Base-by-base conservation (phyloP, 1,140 invertebrate genomes). In the Fopius arisanus region DNA sequence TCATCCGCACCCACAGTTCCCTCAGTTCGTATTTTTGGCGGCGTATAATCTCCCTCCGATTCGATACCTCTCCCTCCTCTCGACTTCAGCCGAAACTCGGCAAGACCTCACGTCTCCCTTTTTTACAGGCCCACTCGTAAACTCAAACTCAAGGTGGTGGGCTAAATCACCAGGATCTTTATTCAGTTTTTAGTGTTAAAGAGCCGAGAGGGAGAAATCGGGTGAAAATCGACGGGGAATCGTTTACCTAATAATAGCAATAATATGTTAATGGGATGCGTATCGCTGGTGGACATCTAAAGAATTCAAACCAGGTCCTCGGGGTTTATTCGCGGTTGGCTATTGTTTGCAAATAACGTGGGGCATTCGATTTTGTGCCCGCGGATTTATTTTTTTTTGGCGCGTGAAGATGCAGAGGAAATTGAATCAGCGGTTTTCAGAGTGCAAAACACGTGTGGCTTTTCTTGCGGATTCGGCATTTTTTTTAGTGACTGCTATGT, bases 171-270 rank as follows among this genome's bases (percentile, higher is more conserved):
- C 12, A 10, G 37, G 7, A 33, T 28, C 2, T 67, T 40, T 67
- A 67, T 67, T 40, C 31, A 59, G 23, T 43, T 67, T 67, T 67
- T 67, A 67, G 21, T 23, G 41, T 66, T 66, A 66, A 66, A 66
- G 29, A 43, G 54, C 10, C 23, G 54, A 59, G 10, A 59, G 23
- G 54, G 1, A 51, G 43, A 21, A 51, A 51, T 51, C 43, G 43
- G 43, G 1, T 51, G 9, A 59, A 59, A 77, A 78, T 80, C 77
- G 79, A 82, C 80, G 83, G 43, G 78, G 82, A 78, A 87, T 81
- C 84, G 83, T 87, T 87, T 85, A 87, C 85, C 84, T 87, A 87
- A 87, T 87, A 87, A 87, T 86, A 87, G 84, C 85, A 87, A 87
- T 87, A 86, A 87, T 87, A 87, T 87, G 85, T 87, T 86, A 87